Evolutionary conservation across 1,140 invertebrate genomes (phyloP).

Genomic region (Periplaneta americana): DNA sequence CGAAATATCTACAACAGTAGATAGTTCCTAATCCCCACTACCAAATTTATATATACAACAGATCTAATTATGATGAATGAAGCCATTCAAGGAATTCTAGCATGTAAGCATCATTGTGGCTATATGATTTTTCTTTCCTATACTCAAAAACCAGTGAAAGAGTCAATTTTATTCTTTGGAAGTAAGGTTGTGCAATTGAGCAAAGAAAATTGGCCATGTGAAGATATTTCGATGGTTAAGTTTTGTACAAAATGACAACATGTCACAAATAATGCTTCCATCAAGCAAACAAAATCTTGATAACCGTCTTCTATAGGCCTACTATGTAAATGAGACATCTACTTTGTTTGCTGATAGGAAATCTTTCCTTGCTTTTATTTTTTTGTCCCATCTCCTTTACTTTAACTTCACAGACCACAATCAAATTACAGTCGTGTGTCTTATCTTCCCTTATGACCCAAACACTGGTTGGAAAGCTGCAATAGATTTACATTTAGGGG

Average conservation of each 20-base stretch:
- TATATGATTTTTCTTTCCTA: too few species aligned
- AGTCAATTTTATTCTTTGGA: neutral
- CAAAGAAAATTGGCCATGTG: neutral
- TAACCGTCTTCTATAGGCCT: too few species aligned
- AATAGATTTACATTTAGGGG: neutral
- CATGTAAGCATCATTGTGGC: neutral
- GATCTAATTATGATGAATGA: neutral
- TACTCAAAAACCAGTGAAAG: neutral
- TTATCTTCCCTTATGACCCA: neutral
- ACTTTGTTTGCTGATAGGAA: neutral
- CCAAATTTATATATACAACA: neutral
- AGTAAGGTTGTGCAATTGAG: neutral
- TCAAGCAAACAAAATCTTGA: neutral
- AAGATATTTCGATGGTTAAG: neutral
- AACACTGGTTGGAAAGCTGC: neutral
- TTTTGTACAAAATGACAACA: neutral
- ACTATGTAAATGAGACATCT: too few species aligned
- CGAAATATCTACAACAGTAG: neutral
- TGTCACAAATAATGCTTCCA: neutral
- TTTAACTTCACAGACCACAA: too few species aligned
- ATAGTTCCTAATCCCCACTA: neutral
- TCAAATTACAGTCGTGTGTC: too few species aligned
- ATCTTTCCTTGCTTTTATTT: neutral
- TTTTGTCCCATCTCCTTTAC: neutral
- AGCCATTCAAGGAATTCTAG: neutral